These are phyloP conservation scores for Spisula subtruncata DNA, from an alignment of 2,888 invertebrate genomes.

Conservation along the genomic window DNA sequence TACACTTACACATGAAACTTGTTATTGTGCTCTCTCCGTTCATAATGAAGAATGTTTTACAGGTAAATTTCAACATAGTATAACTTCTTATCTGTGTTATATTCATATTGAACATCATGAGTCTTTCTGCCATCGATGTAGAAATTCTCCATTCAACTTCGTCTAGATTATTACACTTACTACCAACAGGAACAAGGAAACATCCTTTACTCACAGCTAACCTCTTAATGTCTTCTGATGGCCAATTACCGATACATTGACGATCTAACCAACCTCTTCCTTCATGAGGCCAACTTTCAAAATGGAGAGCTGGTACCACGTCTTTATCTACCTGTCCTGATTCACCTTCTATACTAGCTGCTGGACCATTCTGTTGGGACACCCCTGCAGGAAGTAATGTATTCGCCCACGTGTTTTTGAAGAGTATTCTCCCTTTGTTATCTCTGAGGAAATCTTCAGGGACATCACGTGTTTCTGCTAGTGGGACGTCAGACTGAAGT, in stretches of 20 bases:
- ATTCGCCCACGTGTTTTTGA: not conserved
- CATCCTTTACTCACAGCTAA: not conserved
- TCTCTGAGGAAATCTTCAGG: not conserved
- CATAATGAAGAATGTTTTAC: not conserved
- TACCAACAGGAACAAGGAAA: constrained; percentile 25
- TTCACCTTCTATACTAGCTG: not conserved
- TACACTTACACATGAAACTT: constrained; percentile 20
- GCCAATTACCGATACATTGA: constrained; percentile 13
- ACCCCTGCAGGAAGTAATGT: not conserved
- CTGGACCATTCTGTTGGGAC: constrained; percentile 20
- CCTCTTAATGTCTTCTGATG: not conserved
- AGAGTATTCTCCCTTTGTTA: not conserved
- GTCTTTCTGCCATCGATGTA: not conserved
- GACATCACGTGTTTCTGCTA: not conserved
- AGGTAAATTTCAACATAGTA: not conserved
- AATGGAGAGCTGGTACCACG: not conserved
- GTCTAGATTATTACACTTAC: not conserved
- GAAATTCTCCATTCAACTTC: constrained; percentile 30
- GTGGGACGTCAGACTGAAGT: not conserved
- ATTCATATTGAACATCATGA: constrained; percentile 11
- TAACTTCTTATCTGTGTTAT: not conserved
- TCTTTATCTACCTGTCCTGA: not conserved
- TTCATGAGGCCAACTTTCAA: constrained; percentile 17
- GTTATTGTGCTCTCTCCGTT: not conserved
- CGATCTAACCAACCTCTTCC: constrained; percentile 19